Percentiles rank a stretch among this genome's conserved stretches.
These are phyloP conservation scores for Dreissena rostriformis DNA, from an alignment of 1,140 invertebrate species.

Conservation along the genomic window DNA sequence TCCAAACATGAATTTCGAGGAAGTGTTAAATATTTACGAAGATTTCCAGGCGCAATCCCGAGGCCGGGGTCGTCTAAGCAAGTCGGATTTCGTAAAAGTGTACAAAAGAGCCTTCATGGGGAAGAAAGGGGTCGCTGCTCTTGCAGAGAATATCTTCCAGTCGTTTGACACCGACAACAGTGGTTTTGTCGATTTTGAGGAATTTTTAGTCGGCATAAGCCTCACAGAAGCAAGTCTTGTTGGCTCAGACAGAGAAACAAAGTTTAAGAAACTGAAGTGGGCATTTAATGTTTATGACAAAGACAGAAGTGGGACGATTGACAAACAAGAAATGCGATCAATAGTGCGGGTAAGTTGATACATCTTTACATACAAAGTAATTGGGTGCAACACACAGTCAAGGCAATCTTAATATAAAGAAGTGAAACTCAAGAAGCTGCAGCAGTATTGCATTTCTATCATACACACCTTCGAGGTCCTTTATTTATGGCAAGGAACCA, in stretches of 20 bases:
- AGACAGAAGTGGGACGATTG: slow-evolving; percentile 43
- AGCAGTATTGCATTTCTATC: too few relatives aligned
- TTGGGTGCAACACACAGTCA: too few relatives aligned
- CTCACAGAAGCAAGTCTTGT: slow-evolving; percentile 10
- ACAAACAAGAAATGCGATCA: slow-evolving; percentile 39
- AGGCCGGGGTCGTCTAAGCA: slow-evolving; percentile 7
- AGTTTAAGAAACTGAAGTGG: slow-evolving; percentile 32
- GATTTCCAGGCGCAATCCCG: slow-evolving; percentile 10
- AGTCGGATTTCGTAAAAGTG: slow-evolving; percentile 32
- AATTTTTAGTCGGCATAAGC: slow-evolving; percentile 41
- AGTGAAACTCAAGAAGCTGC: too few relatives aligned
- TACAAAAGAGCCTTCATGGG: slow-evolving; percentile 31
- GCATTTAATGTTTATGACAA: slow-evolving; percentile 50
- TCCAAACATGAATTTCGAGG: slow-evolving; percentile 36
- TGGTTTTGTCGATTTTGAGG: slow-evolving; percentile 38
- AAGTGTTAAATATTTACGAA: slow-evolving; percentile 17
- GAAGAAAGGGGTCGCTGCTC: background rate
- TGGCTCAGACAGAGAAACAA: background rate
- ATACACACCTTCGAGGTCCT: too few relatives aligned
- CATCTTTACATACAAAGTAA: too few relatives aligned
- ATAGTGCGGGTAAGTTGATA: slow-evolving; percentile 26
- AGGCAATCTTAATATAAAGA: too few relatives aligned
- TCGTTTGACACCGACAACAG: slow-evolving; percentile 37
- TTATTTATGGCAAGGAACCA: too few relatives aligned
- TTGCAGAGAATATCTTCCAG: slow-evolving; percentile 33